Percentiles rank a stretch among this genome's conserved stretches.
phyloP scores from a whole-genome alignment of 1,140 invertebrate species.

The Caenorhabditis inopinata region DNA sequence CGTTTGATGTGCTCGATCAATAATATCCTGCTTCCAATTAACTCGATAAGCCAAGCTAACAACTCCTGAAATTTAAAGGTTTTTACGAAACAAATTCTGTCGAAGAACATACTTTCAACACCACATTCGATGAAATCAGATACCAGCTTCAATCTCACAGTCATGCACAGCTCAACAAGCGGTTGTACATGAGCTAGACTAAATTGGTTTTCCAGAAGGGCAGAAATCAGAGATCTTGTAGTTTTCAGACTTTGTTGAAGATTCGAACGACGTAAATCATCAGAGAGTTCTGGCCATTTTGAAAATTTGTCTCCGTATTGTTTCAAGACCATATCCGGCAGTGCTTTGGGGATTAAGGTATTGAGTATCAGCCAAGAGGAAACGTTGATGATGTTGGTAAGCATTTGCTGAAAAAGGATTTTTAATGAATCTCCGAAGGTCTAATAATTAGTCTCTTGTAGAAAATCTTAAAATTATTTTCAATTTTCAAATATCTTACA shows the following conservation, averaged over 20 bases:
- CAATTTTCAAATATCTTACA: slow-evolving; percentile 37
- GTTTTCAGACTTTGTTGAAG: slow-evolving; percentile 36
- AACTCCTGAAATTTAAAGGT: neutral
- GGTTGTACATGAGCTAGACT: slow-evolving; percentile 57
- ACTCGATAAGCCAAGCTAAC: neutral
- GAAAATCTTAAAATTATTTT: no score
- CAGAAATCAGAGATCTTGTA: slow-evolving; percentile 51
- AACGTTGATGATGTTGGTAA: slow-evolving; percentile 64
- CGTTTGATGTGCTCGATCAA: slow-evolving; percentile 43
- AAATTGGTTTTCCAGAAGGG: slow-evolving; percentile 57
- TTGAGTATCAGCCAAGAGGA: slow-evolving; percentile 64
- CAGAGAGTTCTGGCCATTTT: slow-evolving; percentile 51
- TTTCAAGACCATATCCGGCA: slow-evolving; percentile 47
- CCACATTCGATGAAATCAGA: slow-evolving; percentile 49
- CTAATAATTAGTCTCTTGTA: no score
- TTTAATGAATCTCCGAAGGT: no score
- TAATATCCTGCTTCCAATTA: slow-evolving; percentile 62
- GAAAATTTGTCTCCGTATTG: slow-evolving; percentile 57
- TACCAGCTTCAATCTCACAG: slow-evolving; percentile 57
- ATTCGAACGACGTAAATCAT: neutral
- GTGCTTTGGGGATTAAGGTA: slow-evolving; percentile 54
- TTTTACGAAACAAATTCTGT: neutral
- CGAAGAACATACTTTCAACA: slow-evolving; percentile 39
- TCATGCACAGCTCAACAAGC: slow-evolving; percentile 60
- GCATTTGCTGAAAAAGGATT: slow-evolving; percentile 61